Evolutionary conservation across 2,113 vertebrate genomes (phyloP).

Genomic region (Lagenorhynchus albirostris): DNA sequence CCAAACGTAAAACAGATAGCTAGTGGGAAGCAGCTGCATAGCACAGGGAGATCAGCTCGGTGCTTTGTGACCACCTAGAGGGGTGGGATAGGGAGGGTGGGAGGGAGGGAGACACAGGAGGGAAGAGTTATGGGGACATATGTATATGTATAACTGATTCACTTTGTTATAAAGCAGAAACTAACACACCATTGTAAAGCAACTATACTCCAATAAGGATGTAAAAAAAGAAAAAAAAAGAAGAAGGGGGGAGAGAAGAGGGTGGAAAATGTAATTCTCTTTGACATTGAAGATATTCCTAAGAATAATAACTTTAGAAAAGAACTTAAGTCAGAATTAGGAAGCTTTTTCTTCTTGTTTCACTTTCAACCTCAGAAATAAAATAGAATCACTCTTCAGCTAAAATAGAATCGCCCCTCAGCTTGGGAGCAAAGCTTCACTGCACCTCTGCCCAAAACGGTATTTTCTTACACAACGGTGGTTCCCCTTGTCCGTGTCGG

Average conservation of each 20-base stretch:
- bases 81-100: too few relatives aligned
- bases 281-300: neutral
- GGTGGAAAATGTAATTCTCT: neutral
- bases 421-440: neutral
- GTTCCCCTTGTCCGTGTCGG: neutral
- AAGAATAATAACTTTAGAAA: conserved; percentile 23
- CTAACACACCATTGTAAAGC: too few relatives aligned
- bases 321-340: conserved; percentile 8
- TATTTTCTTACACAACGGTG: neutral
- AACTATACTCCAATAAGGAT: too few relatives aligned
- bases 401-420: neutral
- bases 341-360: conserved; percentile 14
- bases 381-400: neutral
- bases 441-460: fast-evolving
- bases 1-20: too few relatives aligned
- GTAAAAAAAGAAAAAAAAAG: too few relatives aligned
- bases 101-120: too few relatives aligned
- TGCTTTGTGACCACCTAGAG: too few relatives aligned
- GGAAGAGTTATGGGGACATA: too few relatives aligned
- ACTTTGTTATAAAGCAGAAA: too few relatives aligned
- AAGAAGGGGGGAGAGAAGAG: neutral
- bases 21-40: too few relatives aligned
- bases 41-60: too few relatives aligned
- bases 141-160: too few relatives aligned
- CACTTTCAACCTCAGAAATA: conserved; percentile 39